phyloP scores from a whole-genome alignment of 1,140 invertebrate genomes.

The Drosophila takahashii region DNA sequence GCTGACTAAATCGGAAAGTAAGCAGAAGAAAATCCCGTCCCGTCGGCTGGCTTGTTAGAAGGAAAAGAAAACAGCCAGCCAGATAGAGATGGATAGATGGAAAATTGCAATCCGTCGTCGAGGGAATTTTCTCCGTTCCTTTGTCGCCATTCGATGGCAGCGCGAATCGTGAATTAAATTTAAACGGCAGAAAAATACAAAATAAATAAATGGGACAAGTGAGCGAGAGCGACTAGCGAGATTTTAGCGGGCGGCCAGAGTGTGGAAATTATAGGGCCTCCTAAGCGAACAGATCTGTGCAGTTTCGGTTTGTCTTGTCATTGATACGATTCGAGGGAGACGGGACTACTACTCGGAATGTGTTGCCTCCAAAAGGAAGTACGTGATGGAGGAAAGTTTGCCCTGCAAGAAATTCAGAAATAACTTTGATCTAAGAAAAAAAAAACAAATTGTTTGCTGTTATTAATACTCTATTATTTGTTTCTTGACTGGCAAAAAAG shows the following conservation, averaged over 20 bases:
- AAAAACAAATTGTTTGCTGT: too few relatives aligned
- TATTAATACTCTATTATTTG: too few relatives aligned
- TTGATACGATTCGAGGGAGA: constrained; percentile 27
- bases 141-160: constrained; percentile 51
- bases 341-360: constrained; percentile 2
- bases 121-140: constrained; percentile 50
- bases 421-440: too few relatives aligned
- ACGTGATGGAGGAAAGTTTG: constrained; percentile 20
- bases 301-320: constrained; percentile 52
- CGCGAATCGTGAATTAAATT: constrained; percentile 79
- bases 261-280: constrained; percentile 76
- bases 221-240: constrained; percentile 47
- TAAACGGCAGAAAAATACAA: constrained; percentile 77
- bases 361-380: background rate
- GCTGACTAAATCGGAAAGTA: constrained; percentile 71
- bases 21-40: constrained; percentile 61
- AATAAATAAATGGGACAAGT: constrained; percentile 83
- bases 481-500: too few relatives aligned
- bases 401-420: background rate
- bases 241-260: constrained; percentile 21
- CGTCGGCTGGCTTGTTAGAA: constrained; percentile 42
- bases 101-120: constrained; percentile 61
- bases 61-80: constrained; percentile 21
- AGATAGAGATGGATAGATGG: constrained; percentile 16
- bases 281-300: constrained; percentile 26